Evolutionary conservation across 2,113 vertebrate species (phyloP), one percentile per base, ranked within the genome.

Genomic region (Loxodonta africana): DNA sequence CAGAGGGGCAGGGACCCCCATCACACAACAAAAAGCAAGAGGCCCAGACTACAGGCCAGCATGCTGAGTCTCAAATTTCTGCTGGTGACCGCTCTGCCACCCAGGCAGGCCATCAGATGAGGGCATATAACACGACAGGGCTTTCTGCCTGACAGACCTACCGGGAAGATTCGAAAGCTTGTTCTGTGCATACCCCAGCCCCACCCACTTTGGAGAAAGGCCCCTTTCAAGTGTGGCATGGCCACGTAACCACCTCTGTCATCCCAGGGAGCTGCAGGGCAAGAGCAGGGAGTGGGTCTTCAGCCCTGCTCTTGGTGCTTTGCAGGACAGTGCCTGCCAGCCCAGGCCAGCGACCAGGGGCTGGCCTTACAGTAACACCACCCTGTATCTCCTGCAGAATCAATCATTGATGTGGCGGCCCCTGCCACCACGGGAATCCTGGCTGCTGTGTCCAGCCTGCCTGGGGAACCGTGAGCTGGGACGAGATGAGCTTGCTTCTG

Each of bases 341-440:
- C 37, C 53, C 1, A 4, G 37, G 33, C 51, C 41, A 23, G 18
- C 3, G 26, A 91, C 44, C 51, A 7, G 53, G 2, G 9, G 23
- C 41, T 37, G 37, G 37, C 37, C 15, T 9, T 26, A 62, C 88
- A 53, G 48, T 28, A 12, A 33, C 21, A 26, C 71, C 11, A 4
- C 44, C 51, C 11, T 28, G 8, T 5, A 26, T 30, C 28, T 91
- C 41, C 90, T 69, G 60, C 77, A 17, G 23, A 83, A 92, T 95
- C 76, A 71, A 85, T 94, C 85, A 96, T 74, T 82, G 88, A 94
- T 46, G 77, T 88, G 17, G 73, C 7, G 12, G 73, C 9, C 51
- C 2, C 57, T 81, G 30, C 65, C 41, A 65, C 5, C 0, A 0
- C 10, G 20, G 57, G 26, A 25, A 51, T 37, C 86, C 88, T 33